Conservation (phyloP, 1,140 invertebrate genomes). For the Gryon sp. region DNA sequence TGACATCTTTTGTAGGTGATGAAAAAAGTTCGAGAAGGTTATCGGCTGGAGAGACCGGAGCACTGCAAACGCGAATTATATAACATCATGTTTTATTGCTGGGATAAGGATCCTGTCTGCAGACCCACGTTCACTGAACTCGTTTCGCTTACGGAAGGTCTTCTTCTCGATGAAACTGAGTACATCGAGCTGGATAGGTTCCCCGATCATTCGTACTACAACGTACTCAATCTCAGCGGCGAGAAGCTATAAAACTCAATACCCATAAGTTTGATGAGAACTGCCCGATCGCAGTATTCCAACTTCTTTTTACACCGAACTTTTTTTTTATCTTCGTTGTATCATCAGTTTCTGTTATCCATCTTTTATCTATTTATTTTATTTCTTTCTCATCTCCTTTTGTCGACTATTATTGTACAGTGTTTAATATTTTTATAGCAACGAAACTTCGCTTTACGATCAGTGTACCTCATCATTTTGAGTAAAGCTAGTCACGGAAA, state of each 20-base stretch:
- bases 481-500: conserved; percentile 43
- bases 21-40: conserved; percentile 84
- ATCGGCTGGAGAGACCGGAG: conserved; percentile 92
- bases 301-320: conserved; percentile 21
- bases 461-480: conserved; percentile 13
- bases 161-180: conserved; percentile 92
- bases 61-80: conserved; percentile 93
- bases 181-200: conserved; percentile 96
- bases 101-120: conserved; percentile 89
- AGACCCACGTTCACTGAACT: conserved; percentile 90
- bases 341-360: conserved; percentile 7
- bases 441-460: conserved; percentile 20
- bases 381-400: not conserved
- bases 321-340: conserved; percentile 27
- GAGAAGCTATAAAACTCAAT: conserved; percentile 87
- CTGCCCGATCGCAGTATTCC: conserved; percentile 26
- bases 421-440: conserved; percentile 28
- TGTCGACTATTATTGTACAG: conserved; percentile 35
- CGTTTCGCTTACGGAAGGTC: conserved; percentile 87
- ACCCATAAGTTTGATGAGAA: conserved; percentile 36
- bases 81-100: conserved; percentile 97
- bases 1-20: conserved; percentile 85
- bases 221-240: conserved; percentile 90
- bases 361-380: not conserved
- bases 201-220: conserved; percentile 96